phyloP scores from a whole-genome alignment of 2,888 invertebrate genomes.

The Theretra japonica region DNA sequence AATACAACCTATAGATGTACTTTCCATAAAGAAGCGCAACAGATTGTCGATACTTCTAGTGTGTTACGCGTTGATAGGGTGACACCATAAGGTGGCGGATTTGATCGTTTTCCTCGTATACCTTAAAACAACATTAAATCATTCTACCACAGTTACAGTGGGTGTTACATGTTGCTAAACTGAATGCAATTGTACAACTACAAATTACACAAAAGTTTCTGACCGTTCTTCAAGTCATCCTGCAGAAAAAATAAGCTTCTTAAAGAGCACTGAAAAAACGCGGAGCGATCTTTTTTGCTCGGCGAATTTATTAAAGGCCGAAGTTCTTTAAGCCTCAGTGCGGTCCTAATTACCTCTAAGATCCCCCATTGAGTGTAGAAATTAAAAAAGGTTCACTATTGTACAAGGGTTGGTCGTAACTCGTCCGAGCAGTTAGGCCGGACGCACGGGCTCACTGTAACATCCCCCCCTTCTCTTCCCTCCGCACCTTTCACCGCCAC shows the following conservation, averaged over 20 bases:
- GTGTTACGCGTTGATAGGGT: no score
- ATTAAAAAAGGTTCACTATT: slow-evolving; percentile 32
- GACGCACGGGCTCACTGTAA: slow-evolving; percentile 14
- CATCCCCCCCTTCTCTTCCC: not conserved
- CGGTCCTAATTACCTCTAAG: slow-evolving; percentile 25
- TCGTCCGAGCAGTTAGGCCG: slow-evolving; percentile 26
- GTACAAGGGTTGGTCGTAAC: slow-evolving; percentile 33
- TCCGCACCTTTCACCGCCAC: slow-evolving; percentile 10
- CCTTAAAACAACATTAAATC: not conserved
- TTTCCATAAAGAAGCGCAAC: no score
- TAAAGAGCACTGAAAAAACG: slow-evolving; percentile 5
- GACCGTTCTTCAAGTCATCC: not conserved
- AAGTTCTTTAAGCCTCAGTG: slow-evolving; percentile 11
- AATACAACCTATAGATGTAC: no score
- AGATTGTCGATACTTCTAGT: no score
- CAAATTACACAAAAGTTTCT: not conserved
- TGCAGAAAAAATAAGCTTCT: not conserved
- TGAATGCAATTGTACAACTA: not conserved
- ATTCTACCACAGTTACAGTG: not conserved
- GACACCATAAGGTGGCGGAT: no score
- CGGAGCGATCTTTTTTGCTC: not conserved
- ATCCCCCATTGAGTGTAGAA: slow-evolving; percentile 27
- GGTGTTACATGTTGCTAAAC: not conserved
- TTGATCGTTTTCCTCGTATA: no score
- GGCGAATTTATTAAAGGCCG: slow-evolving; percentile 18